Conservation (phyloP, 2,888 invertebrate species). For the Brenthis ino region DNA sequence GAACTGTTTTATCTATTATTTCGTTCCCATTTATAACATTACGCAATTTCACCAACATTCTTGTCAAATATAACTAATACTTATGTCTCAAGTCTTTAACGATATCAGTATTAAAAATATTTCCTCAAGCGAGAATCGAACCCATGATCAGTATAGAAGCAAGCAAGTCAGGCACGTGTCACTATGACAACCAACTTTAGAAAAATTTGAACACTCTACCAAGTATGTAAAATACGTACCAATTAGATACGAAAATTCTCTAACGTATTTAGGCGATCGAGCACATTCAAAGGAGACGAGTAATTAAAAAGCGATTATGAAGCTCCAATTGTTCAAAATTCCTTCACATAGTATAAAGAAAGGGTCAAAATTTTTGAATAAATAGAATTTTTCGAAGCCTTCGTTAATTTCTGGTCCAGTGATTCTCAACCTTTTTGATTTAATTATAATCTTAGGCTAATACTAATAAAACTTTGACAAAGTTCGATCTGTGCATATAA, state of each 20-base stretch:
- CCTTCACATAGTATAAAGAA: slow-evolving; percentile 23
- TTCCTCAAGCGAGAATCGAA: background rate
- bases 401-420: slow-evolving; percentile 30
- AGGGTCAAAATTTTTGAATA: slow-evolving; percentile 30
- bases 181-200: no score
- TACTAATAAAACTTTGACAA: background rate
- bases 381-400: slow-evolving; percentile 38
- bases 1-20: no score
- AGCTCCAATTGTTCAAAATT: slow-evolving; percentile 29
- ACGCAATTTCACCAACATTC: no score
- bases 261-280: slow-evolving; percentile 10
- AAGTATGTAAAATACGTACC: background rate
- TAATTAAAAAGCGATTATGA: slow-evolving; percentile 36
- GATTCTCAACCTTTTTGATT: slow-evolving; percentile 29
- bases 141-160: background rate
- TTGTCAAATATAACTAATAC: no score
- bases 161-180: background rate
- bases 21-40: no score
- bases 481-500: no score
- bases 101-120: background rate
- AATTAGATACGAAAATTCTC: slow-evolving; percentile 8
- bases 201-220: no score
- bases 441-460: background rate
- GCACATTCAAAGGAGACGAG: slow-evolving; percentile 1
- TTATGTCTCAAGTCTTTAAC: no score